These are phyloP conservation scores for silkworm (Bombyx mori) DNA, from an alignment of 1,140 invertebrate genomes.

Conservation along the genomic window ASM3026992v2 NC_085122.1:4816501-4817000, in stretches of 20 bases:
- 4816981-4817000: slow-evolving; percentile 84
- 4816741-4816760: slow-evolving; percentile 82
- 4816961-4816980: slow-evolving; percentile 89
- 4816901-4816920: slow-evolving; percentile 82
- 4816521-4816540: slow-evolving; percentile 83
- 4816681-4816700: slow-evolving; percentile 91
- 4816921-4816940: slow-evolving; percentile 87
- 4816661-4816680: slow-evolving; percentile 87
- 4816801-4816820: slow-evolving; percentile 83
- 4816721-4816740: slow-evolving; percentile 86
- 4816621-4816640: slow-evolving; percentile 87
- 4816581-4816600: slow-evolving; percentile 81
- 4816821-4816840: slow-evolving; percentile 87
- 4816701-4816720: slow-evolving; percentile 86
- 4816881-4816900: slow-evolving; percentile 90
- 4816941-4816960: slow-evolving; percentile 83
- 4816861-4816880: slow-evolving; percentile 90
- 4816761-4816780: slow-evolving; percentile 82
- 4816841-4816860: slow-evolving; percentile 82
- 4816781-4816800: slow-evolving; percentile 85
- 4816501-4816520: slow-evolving; percentile 88
- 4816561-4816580: slow-evolving; percentile 87
- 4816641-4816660: slow-evolving; percentile 83
- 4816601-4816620: slow-evolving; percentile 80
- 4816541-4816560: slow-evolving; percentile 86